Evolutionary conservation across 2,888 invertebrate genomes (phyloP), one percentile per base, ranked within the genome.

Genomic region (Nasonia oneida): DNA sequence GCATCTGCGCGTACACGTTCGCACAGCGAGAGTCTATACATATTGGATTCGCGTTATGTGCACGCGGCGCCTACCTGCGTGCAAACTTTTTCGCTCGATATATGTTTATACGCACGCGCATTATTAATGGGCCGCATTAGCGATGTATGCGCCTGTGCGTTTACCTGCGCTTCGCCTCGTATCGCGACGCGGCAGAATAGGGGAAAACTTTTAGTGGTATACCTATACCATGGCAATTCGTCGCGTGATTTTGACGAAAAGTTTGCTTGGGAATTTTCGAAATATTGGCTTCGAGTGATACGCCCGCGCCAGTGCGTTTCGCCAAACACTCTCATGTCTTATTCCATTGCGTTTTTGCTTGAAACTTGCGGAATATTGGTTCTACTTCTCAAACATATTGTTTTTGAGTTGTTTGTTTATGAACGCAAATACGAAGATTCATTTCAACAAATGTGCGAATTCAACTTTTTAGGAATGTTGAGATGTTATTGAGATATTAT

Each of bases 11-110:
- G 15, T 29, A 29, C 23, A 15, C 47, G 39, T 53, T n/a, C 8
- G 37, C 37, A n/a, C 42, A 29, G 50, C 53, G 53, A 18, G 57
- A 50, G 61, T 29, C 47, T 71, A 81, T 81, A 29, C 15, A 81
- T 61, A 61, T 61, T n/a, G 57, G 2, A 61, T 39, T 29, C 57
- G 47, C 15, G 53, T 29, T 61, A 57, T 37, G 23, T 37, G 42
- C 77, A n/a, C 5, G 42, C 64, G 47, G 15, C 14, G 23, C 33
- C 33, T 82, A 53, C 53, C 53, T 18, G 4, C 18, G 53, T n/a
- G 23, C 23, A 64, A 75, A 82, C 50, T 82, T 82, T 81, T 76
- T 53, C 82, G 76, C 70, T 82, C 76, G 42, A 82, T 82, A 76
- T 53, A 33, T 61, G 73, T 76, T 76, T 82, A 37, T 37, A 53